Base-by-base conservation (phyloP, 2,888 invertebrate species). In the Xanthorhoe designata region DNA sequence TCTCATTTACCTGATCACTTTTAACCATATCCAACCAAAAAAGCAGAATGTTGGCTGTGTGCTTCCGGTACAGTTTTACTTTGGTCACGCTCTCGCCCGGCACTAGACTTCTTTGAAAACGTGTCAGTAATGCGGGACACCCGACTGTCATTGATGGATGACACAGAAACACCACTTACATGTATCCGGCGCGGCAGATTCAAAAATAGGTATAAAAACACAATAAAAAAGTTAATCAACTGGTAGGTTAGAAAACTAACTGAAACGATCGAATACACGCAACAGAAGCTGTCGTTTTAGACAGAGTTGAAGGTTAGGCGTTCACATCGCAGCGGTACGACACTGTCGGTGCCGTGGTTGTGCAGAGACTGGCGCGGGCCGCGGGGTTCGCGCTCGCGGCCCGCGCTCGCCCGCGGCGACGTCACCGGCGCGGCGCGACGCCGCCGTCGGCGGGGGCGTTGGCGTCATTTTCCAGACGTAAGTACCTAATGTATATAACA, bases 261-360 rank as follows among this genome's bases (percentile, higher is more conserved):
- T 75, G 75, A 87, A 87, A 85, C 79, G 75, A 79, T 83, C 75
- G 79, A 79, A 82, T 81, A 83, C 85, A 84, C 83, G 86, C 79
- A 89, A 90, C 84, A 83, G 81, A 87, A 84, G 89, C 92, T 92
- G 92, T 86, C 93, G 91, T 88, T 78, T 66, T 86, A 88, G 93
- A 92, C 93, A 92, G 92, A 84, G 76, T 85, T 78, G 78, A 79
- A 86, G 84, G 79, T 90, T 90, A 87, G 79, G 84, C 86, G 93
- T 92, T 93, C 91, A 93, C 93, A 93, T 93, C 86, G 90, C 93
- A 93, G 79, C 93, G 92, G 91, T 78, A 86, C 87, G 88, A 91
- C 90, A 90, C 91, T 86, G 87, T 88, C 86, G 84, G 92, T 89
- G 91, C 89, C 91, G 91, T 90, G 89, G 86, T 86, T 82, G 91